phyloP scores from a whole-genome alignment of 2,113 vertebrate genomes.

The Syngnathus scovelli region DNA sequence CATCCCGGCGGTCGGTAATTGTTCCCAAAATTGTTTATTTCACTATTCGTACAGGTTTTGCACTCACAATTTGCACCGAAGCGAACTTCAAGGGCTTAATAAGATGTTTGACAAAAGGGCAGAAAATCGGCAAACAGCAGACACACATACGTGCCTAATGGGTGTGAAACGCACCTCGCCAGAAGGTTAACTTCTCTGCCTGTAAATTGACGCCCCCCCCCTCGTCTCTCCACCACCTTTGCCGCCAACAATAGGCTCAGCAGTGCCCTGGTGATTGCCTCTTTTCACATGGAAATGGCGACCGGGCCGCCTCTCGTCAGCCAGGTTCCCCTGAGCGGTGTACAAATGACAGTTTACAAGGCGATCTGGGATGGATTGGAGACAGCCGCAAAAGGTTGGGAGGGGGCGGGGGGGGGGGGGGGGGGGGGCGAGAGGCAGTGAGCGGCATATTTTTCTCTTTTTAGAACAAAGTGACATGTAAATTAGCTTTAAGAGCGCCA shows the following conservation, averaged over 20 bases:
- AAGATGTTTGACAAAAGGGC: not conserved
- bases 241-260: slow-evolving; percentile 91
- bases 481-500: slow-evolving; percentile 97
- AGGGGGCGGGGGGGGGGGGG: no score
- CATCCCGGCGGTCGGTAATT: not conserved
- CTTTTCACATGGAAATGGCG: slow-evolving; percentile 99
- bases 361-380: slow-evolving; percentile 63
- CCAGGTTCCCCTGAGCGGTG: slow-evolving; percentile 88
- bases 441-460: slow-evolving; percentile 61
- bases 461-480: slow-evolving; percentile 97
- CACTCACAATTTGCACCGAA: not conserved
- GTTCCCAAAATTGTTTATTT: not conserved
- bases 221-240: not conserved
- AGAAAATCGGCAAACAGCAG: slow-evolving; percentile 39
- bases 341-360: slow-evolving; percentile 99
- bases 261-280: slow-evolving; percentile 96
- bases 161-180: slow-evolving; percentile 47
- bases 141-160: slow-evolving; percentile 14
- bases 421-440: slow-evolving; percentile 6
- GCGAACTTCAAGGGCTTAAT: not conserved
- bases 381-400: slow-evolving; percentile 30
- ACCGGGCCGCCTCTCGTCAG: slow-evolving; percentile 89
- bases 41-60: not conserved
- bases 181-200: slow-evolving; percentile 65
- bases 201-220: slow-evolving; percentile 78